Evolutionary conservation across 2,888 invertebrate genomes (phyloP).

Genomic region (Chesias legatella): DNA sequence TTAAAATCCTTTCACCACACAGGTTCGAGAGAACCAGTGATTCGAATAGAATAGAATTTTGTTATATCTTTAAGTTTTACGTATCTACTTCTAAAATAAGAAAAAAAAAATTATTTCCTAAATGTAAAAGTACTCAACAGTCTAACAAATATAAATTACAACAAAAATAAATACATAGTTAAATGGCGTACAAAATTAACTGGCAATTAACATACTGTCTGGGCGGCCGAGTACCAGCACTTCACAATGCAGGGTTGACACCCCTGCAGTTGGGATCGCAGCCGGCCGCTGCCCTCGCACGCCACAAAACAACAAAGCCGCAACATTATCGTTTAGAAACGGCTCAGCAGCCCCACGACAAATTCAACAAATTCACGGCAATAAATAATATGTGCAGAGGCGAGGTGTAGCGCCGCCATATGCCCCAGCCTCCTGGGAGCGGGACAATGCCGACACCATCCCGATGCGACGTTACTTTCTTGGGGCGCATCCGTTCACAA

Average conservation of each 20-base stretch:
- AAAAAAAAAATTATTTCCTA: no score
- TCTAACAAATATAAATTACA: not conserved
- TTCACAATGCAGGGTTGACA: conserved; percentile 33
- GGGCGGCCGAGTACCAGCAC: conserved; percentile 17
- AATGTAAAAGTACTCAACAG: not conserved
- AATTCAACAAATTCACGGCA: conserved; percentile 50
- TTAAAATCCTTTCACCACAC: no score
- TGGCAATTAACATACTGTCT: conserved; percentile 30
- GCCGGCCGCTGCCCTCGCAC: conserved; percentile 43
- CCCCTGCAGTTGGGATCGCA: conserved; percentile 34
- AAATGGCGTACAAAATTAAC: conserved; percentile 28
- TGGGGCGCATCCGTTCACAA: conserved; percentile 63
- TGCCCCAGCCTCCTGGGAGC: conserved; percentile 36
- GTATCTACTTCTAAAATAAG: no score
- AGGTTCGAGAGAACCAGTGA: no score
- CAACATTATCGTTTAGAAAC: conserved; percentile 50
- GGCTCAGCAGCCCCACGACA: conserved; percentile 48
- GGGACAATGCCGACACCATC: conserved; percentile 47
- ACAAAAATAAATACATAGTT: conserved; percentile 12
- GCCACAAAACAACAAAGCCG: conserved; percentile 50
- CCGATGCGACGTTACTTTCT: conserved; percentile 65
- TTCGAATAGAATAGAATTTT: no score
- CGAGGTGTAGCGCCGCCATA: conserved; percentile 31
- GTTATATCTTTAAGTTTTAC: no score
- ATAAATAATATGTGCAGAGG: conserved; percentile 46